Evolutionary conservation across 2,888 invertebrate genomes (phyloP).

Genomic region (Callyntrura guangdongensis): DNA sequence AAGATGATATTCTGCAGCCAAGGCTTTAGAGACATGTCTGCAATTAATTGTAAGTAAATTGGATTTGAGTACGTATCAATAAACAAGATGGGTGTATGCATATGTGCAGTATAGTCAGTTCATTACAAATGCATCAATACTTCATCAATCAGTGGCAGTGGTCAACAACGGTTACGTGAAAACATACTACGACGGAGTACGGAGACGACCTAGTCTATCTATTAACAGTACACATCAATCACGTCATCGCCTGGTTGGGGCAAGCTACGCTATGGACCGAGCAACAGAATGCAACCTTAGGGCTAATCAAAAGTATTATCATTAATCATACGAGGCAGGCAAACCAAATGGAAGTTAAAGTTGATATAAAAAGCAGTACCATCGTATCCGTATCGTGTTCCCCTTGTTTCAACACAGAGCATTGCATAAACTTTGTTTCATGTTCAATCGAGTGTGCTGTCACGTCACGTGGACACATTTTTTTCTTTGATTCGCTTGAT

Average conservation of each 20-base stretch:
- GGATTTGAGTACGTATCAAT: background rate
- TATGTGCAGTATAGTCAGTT: no score
- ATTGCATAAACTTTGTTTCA: background rate
- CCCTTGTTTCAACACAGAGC: background rate
- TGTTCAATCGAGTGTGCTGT: background rate
- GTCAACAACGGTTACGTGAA: background rate
- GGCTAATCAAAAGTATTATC: background rate
- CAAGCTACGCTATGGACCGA: no score
- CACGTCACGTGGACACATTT: slow-evolving; percentile 3
- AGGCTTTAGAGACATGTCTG: background rate
- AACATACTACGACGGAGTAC: no score
- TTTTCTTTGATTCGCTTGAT: background rate
- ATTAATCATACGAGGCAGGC: background rate
- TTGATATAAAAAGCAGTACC: background rate
- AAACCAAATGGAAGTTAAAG: background rate
- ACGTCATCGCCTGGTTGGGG: no score
- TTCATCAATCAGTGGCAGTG: background rate
- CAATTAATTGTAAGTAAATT: no score
- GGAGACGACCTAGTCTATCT: no score
- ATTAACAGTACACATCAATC: no score
- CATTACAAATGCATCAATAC: background rate
- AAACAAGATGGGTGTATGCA: no score
- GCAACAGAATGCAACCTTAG: no score
- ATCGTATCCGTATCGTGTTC: background rate
- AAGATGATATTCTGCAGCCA: background rate